A percentile compares a stretch with the other conserved stretches of the same genome.
Evolutionary conservation across 2,888 invertebrate genomes (phyloP).

Genomic region (Dryococelus australis): DNA sequence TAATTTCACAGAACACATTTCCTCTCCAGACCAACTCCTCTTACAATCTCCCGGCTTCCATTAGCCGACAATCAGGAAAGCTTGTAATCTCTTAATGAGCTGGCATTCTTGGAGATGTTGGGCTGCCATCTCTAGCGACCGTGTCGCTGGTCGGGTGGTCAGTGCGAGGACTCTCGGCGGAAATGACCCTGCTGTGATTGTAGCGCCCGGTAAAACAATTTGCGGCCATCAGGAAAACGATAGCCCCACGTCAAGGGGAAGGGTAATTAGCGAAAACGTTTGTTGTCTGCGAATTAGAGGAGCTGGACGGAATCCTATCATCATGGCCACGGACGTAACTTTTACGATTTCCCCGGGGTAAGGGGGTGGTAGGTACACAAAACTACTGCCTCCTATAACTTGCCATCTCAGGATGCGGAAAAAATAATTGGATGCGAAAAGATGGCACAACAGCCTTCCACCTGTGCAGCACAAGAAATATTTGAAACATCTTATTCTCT

Average conservation of each 20-base stretch:
- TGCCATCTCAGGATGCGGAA: too few species aligned
- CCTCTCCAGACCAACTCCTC: not conserved
- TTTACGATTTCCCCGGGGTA: not conserved
- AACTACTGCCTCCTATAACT: too few species aligned
- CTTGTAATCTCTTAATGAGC: not conserved
- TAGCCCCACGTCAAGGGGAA: not conserved
- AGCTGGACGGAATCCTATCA: not conserved
- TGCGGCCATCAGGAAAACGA: too few species aligned
- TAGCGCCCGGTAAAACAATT: too few species aligned
- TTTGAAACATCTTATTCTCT: too few species aligned
- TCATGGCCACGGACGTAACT: not conserved
- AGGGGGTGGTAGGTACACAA: not conserved
- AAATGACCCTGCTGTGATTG: too few species aligned
- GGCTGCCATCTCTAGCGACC: too few species aligned
- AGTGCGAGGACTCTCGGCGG: too few species aligned
- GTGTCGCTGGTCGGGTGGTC: too few species aligned
- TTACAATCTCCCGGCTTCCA: not conserved
- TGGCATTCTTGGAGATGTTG: not conserved
- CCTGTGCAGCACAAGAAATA: too few species aligned
- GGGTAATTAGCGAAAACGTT: not conserved
- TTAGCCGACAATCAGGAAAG: not conserved
- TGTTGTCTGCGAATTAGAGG: not conserved
- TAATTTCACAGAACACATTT: conserved; percentile 10
- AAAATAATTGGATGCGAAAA: too few species aligned
- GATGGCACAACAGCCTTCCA: too few species aligned